phyloP scores from a whole-genome alignment of 2,888 invertebrate genomes.

The Callinectes sapidus region DNA sequence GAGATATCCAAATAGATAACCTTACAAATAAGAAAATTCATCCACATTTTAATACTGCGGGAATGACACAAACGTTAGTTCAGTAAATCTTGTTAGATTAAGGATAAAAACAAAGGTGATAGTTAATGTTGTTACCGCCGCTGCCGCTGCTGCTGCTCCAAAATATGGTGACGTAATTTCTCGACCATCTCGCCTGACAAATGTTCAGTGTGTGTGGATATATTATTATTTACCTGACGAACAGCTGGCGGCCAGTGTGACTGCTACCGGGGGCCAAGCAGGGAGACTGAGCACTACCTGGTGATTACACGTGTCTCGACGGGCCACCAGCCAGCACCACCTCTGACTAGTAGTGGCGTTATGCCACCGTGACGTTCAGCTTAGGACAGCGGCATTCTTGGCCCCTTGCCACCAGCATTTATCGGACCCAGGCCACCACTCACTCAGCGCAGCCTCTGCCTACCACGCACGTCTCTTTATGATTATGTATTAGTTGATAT shows the following conservation, averaged over 20 bases:
- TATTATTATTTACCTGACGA: background rate
- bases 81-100: background rate
- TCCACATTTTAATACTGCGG: background rate
- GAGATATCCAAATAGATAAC: background rate
- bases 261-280: background rate
- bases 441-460: background rate
- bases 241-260: background rate
- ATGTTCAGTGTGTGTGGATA: background rate
- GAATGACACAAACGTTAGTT: background rate
- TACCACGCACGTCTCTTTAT: background rate
- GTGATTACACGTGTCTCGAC: constrained; percentile 1
- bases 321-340: background rate
- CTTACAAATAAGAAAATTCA: background rate
- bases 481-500: background rate
- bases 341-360: background rate
- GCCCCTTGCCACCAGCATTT: background rate
- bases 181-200: background rate
- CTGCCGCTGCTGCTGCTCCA: background rate
- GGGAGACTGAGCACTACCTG: background rate
- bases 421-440: background rate
- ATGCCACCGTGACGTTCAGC: background rate
- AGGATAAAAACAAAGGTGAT: background rate
- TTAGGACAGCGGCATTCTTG: constrained; percentile 10
- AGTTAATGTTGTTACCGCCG: background rate
- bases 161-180: background rate